Percentiles rank a stretch among this genome's conserved stretches.
Evolutionary conservation across 2,888 invertebrate genomes (phyloP).

Genomic region (Scaptomyza caliginosa): DNA sequence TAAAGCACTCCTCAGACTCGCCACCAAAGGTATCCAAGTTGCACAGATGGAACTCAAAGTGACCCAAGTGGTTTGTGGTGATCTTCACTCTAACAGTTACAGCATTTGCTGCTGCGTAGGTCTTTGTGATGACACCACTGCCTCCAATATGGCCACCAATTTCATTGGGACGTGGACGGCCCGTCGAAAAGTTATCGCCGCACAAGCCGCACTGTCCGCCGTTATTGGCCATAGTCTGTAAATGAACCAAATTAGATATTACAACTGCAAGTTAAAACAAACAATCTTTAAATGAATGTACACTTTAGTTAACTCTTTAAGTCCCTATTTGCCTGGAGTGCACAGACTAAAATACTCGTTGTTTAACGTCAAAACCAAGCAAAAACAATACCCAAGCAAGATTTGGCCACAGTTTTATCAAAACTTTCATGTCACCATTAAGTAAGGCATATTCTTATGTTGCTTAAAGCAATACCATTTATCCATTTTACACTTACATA

Average conservation of each 20-base stretch:
- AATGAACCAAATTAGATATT: neutral
- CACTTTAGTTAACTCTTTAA: too few species aligned
- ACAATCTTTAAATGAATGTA: too few species aligned
- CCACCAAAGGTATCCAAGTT: conserved; percentile 82
- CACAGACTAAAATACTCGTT: too few species aligned
- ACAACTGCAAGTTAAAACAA: neutral
- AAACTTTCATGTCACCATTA: too few species aligned
- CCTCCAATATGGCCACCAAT: conserved; percentile 85
- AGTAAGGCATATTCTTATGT: too few species aligned
- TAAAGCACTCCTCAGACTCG: conserved; percentile 86
- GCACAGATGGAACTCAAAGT: conserved; percentile 85
- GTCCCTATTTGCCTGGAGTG: too few species aligned
- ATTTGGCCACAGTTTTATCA: too few species aligned
- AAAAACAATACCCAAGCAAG: too few species aligned
- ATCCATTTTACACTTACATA: conserved; percentile 59
- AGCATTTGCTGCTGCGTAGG: conserved; percentile 70
- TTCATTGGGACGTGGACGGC: conserved; percentile 85
- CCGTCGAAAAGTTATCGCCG: conserved; percentile 85
- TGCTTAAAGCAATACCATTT: neutral
- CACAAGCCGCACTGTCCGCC: conserved; percentile 86
- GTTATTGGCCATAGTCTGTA: conserved; percentile 81
- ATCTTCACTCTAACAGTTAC: conserved; percentile 81
- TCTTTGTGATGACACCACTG: conserved; percentile 84
- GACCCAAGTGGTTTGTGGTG: conserved; percentile 85
- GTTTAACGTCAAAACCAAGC: too few species aligned